Percentiles rank a stretch among this genome's conserved stretches.
phyloP scores from a whole-genome alignment of 2,113 vertebrate species.

The Python bivittatus region DNA sequence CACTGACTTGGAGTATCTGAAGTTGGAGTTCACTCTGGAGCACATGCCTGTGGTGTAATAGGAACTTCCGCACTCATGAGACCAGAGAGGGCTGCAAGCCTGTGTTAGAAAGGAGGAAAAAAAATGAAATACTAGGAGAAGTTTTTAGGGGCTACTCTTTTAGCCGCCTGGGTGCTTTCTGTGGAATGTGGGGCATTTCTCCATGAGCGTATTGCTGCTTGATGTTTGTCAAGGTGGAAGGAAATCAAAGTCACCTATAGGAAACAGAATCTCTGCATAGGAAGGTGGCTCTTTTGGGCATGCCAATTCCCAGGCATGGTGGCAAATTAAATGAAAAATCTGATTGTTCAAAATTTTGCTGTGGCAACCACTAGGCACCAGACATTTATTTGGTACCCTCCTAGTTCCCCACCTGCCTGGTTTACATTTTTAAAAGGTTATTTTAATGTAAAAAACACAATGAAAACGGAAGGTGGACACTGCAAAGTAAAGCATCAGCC shows the following conservation, averaged over 20 bases:
- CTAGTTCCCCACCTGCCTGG: not conserved
- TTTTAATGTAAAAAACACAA: not conserved
- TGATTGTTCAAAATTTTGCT: too few relatives aligned
- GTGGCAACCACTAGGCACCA: not conserved
- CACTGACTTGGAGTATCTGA: slow-evolving; percentile 86
- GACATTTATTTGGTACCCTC: not conserved
- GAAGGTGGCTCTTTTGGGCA: not conserved
- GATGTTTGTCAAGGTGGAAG: not conserved
- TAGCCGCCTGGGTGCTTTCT: not conserved
- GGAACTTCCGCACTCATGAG: slow-evolving; percentile 95
- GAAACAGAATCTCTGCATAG: not conserved
- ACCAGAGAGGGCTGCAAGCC: slow-evolving; percentile 96
- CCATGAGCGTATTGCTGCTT: not conserved
- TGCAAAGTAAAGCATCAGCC: not conserved
- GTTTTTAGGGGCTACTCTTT: accelerated
- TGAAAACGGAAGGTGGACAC: not conserved
- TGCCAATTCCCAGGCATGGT: not conserved
- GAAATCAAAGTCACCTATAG: not conserved
- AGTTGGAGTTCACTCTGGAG: slow-evolving; percentile 84
- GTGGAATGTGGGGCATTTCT: not conserved
- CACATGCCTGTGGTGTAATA: slow-evolving; percentile 97
- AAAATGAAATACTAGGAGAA: not conserved
- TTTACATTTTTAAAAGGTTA: not conserved
- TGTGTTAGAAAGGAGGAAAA: slow-evolving; percentile 53
- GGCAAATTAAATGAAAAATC: too few relatives aligned